Evolutionary conservation across 2,888 invertebrate species (phyloP).

Genomic region (Allygus modestus): DNA sequence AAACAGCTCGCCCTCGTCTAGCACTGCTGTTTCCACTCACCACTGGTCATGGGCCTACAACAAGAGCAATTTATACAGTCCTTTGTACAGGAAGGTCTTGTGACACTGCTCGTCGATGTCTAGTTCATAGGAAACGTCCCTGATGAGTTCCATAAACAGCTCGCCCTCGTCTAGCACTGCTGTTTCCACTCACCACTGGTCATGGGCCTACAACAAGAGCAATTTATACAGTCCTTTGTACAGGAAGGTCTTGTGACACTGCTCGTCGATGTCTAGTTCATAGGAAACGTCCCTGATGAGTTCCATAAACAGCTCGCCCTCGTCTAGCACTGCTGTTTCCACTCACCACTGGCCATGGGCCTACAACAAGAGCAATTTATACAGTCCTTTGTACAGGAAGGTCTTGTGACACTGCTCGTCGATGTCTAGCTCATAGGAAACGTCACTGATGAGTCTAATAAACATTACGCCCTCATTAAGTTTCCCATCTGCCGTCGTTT

Average conservation of each 20-base stretch:
- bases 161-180: slow-evolving; percentile 88
- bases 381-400: slow-evolving; percentile 94
- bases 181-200: slow-evolving; percentile 74
- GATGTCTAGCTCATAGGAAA: slow-evolving; percentile 96
- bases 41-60: slow-evolving; percentile 65
- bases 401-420: slow-evolving; percentile 98
- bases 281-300: too few relatives aligned
- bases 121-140: slow-evolving; percentile 87
- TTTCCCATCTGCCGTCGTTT: slow-evolving; percentile 78
- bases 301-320: slow-evolving; percentile 95
- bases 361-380: slow-evolving; percentile 90
- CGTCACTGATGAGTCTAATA: slow-evolving; percentile 97
- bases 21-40: slow-evolving; percentile 77
- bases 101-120: too few relatives aligned
- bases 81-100: too few relatives aligned
- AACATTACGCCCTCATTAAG: slow-evolving; percentile 93
- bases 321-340: slow-evolving; percentile 73
- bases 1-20: slow-evolving; percentile 92
- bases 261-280: too few relatives aligned
- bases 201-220: slow-evolving; percentile 61
- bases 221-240: too few relatives aligned
- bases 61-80: too few relatives aligned
- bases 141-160: slow-evolving; percentile 96
- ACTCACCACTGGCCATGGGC: slow-evolving; percentile 67
- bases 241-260: too few relatives aligned